Conservation (phyloP, 2,888 invertebrate species). For the Hirudinaria manillensis region DNA sequence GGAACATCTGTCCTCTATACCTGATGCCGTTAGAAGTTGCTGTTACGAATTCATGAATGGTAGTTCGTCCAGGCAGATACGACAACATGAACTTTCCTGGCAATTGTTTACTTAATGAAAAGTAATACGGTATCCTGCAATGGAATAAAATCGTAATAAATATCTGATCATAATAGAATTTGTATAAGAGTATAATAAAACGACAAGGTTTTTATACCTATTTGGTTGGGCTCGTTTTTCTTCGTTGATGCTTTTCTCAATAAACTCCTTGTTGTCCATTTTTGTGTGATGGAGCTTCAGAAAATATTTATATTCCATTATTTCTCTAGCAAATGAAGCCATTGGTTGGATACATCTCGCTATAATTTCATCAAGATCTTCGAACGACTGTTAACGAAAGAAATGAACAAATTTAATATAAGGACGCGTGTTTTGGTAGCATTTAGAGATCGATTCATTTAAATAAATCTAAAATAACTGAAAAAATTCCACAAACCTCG, state of each 20-base stretch:
- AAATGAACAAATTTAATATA: too few species aligned
- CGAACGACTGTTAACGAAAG: constrained; percentile 68
- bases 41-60: constrained; percentile 7
- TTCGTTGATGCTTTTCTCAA: constrained; percentile 77
- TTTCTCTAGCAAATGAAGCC: constrained; percentile 84
- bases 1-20: constrained; percentile 76
- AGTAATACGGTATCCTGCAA: constrained; percentile 45
- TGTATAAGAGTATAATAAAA: not conserved
- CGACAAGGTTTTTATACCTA: constrained; percentile 44
- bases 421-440: too few species aligned
- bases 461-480: not conserved
- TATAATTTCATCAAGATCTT: constrained; percentile 97
- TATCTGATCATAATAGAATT: not conserved
- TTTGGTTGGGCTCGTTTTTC: constrained; percentile 69
- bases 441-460: too few species aligned
- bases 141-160: not conserved
- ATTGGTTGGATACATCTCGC: constrained; percentile 82
- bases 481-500: constrained; percentile 50
- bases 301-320: constrained; percentile 85
- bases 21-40: constrained; percentile 84
- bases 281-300: constrained; percentile 66
- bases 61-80: constrained; percentile 69
- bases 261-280: constrained; percentile 73
- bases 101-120: constrained; percentile 46
- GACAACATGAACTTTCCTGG: constrained; percentile 77